phyloP scores from a whole-genome alignment of 2,797 vertebrate genomes.

The Sebastes reedi region DNA sequence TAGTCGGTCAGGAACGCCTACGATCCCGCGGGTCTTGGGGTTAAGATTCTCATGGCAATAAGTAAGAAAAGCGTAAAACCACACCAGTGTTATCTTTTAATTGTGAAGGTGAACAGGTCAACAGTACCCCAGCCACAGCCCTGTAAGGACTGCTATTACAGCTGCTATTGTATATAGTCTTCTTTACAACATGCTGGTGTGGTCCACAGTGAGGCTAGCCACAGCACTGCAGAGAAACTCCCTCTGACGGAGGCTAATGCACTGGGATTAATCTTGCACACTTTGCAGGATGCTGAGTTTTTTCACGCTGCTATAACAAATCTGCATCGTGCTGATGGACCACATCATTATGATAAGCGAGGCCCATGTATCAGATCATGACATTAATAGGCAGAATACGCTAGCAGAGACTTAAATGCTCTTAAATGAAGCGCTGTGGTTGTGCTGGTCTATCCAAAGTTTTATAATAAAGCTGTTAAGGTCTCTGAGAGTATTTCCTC shows the following conservation, averaged over 20 bases:
- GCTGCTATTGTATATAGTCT: slow-evolving; percentile 12
- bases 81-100: neutral
- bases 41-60: neutral
- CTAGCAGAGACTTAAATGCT: neutral
- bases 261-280: neutral
- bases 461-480: neutral
- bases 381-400: slow-evolving; percentile 26
- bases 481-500: slow-evolving; percentile 1
- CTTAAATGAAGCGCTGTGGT: slow-evolving; percentile 10
- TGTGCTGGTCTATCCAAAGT: neutral
- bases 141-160: slow-evolving; percentile 13
- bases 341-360: slow-evolving; percentile 27
- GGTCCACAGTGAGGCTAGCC: neutral
- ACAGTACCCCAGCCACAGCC: neutral
- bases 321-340: slow-evolving; percentile 13
- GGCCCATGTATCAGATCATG: neutral
- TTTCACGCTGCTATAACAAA: neutral
- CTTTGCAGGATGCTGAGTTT: neutral
- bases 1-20: no score
- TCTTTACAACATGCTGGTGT: slow-evolving; percentile 26
- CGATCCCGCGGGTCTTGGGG: no score
- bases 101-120: neutral
- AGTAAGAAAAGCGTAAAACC: neutral
- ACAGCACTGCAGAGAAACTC: neutral
- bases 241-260: neutral